Evolutionary conservation across 2,888 invertebrate genomes (phyloP), one percentile per base, ranked within the genome.

Genomic region (Apamea crenata): DNA sequence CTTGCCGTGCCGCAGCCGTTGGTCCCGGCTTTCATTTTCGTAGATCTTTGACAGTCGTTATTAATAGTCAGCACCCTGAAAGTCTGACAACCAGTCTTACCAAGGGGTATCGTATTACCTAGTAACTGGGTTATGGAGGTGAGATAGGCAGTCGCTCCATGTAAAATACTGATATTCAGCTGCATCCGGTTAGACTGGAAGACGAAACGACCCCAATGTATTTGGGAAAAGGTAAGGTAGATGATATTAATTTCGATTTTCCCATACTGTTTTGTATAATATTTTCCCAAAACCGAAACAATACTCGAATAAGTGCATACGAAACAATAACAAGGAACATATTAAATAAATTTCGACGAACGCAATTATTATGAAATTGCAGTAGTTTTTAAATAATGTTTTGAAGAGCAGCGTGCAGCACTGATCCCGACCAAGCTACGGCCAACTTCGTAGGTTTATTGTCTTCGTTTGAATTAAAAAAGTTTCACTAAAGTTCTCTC

Each of bases 391-490:
- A 90, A 87, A 90, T 88, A 89, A 91, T 91, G 88, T 89, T 90
- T 91, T 91, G 88, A 89, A 90, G 87, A 86, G 87, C 88, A 86
- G 87, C 87, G 84, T 80, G 89, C 89, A 86, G 80, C 87, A 87
- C 89, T 90, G 90, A 91, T 92, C 91, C 88, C 88, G 85, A 86
- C 81, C 84, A 86, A 80, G 88, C 86, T 50, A 80, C 89, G 91
- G 83, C 88, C 87, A 94, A 94, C 93, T 94, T 94, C 89, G 89
- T 91, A 91, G 91, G 91, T 94, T 94, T 94, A 95, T 94, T 94
- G 93, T 93, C 93, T 94, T 92, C 89, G 91, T 87, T 92, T 91
- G 94, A 94, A 95, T 95, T 95, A 95, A 95, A 95, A 94, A 95
- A 95, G 94, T 95, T 95, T 93, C 69, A 71, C 89, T 87, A 76